Conservation (phyloP, 2,888 invertebrate genomes). For the Aplocera efformata region DNA sequence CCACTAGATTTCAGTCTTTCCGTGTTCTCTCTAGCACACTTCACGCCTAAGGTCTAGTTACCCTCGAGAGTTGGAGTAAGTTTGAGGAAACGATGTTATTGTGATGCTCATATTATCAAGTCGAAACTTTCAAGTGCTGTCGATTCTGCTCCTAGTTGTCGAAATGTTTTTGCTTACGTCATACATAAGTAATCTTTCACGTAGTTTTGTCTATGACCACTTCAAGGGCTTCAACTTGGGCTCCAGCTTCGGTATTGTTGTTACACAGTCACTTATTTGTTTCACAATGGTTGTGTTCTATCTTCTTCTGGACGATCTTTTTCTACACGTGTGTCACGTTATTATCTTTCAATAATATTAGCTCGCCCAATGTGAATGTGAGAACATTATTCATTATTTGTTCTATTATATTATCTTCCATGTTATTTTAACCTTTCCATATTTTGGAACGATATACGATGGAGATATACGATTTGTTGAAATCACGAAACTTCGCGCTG, state of each 20-base stretch:
- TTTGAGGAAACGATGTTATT: slow-evolving; percentile 18
- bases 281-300: background rate
- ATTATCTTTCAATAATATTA: slow-evolving; percentile 6
- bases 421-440: too few relatives aligned
- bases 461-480: too few relatives aligned
- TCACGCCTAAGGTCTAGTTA: slow-evolving; percentile 9
- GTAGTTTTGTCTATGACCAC: slow-evolving; percentile 16
- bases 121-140: slow-evolving; percentile 22
- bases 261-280: background rate
- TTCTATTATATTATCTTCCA: too few relatives aligned
- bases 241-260: slow-evolving; percentile 4
- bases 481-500: slow-evolving; percentile 3
- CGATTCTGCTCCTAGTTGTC: slow-evolving; percentile 20
- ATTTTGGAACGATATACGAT: too few relatives aligned
- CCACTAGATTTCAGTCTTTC: slow-evolving; percentile 2
- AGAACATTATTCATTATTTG: too few relatives aligned
- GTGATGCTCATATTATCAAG: slow-evolving; percentile 23
- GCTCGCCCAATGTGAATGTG: too few relatives aligned
- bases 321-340: slow-evolving; percentile 14
- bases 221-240: slow-evolving; percentile 14
- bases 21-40: slow-evolving; percentile 1
- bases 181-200: slow-evolving; percentile 11
- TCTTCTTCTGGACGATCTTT: background rate
- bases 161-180: slow-evolving; percentile 18
- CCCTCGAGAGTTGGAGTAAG: slow-evolving; percentile 12